These are phyloP conservation scores for Eciton burchellii DNA, from an alignment of 1,140 invertebrate species.

Conservation along the genomic window DNA sequence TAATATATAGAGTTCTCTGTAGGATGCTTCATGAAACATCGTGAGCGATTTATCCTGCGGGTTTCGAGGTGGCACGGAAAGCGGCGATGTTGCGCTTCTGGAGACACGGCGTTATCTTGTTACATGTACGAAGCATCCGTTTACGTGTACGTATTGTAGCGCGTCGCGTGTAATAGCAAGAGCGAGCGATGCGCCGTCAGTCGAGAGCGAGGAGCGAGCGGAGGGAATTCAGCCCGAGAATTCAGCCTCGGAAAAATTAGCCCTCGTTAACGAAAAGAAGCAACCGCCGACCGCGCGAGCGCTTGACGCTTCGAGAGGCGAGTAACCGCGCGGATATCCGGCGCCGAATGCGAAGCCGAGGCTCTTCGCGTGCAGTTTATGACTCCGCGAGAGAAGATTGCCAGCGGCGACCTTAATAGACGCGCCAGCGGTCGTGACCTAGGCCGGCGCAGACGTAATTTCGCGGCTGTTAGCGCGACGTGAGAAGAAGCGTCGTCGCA, in stretches of 20 bases:
- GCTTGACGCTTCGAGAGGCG: not conserved
- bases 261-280: too few relatives aligned
- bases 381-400: constrained; percentile 36
- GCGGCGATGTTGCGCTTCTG: not conserved
- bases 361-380: not conserved
- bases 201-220: too few relatives aligned
- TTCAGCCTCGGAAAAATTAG: too few relatives aligned
- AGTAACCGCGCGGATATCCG: not conserved
- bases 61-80: not conserved
- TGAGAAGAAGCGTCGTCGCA: constrained; percentile 40
- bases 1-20: constrained; percentile 39
- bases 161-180: too few relatives aligned
- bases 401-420: constrained; percentile 32
- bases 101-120: not conserved
- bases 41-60: constrained; percentile 32
- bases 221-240: too few relatives aligned
- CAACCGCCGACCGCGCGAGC: too few relatives aligned
- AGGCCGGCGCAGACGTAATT: constrained; percentile 56
- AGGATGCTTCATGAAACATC: constrained; percentile 31
- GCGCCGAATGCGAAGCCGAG: not conserved
- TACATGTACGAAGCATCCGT: too few relatives aligned
- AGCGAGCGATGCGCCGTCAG: too few relatives aligned
- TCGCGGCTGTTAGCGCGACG: constrained; percentile 38
- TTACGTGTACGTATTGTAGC: too few relatives aligned
- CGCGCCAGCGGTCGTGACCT: constrained; percentile 48